Percentiles rank a stretch among this genome's conserved stretches.
Evolutionary conservation across 2,113 vertebrate genomes (phyloP).

Genomic region (Dasypus novemcinctus): DNA sequence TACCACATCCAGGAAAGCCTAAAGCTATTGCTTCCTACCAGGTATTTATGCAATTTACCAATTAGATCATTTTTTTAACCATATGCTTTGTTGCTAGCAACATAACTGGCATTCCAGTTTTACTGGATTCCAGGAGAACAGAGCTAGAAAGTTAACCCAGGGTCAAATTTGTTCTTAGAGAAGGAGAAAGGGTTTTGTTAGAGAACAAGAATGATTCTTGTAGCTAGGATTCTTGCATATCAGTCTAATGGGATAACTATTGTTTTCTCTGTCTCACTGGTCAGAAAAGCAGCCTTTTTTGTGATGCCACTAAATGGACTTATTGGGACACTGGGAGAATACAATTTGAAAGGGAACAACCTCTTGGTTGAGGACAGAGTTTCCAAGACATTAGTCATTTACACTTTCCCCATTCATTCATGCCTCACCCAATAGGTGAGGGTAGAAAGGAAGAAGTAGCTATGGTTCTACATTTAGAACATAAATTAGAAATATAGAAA

Average conservation of each 20-base stretch:
- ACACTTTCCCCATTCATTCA: neutral
- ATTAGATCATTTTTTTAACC: slow-evolving; percentile 35
- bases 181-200: slow-evolving; percentile 6
- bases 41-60: neutral
- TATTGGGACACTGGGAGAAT: neutral
- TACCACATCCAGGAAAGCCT: neutral
- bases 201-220: neutral
- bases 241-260: neutral
- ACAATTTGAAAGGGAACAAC: neutral
- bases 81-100: neutral
- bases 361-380: neutral
- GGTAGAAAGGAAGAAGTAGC: neutral
- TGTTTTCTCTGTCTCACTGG: neutral
- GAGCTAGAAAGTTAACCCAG: slow-evolving; percentile 15
- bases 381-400: neutral
- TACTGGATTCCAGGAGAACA: slow-evolving; percentile 33
- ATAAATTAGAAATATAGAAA: neutral
- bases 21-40: neutral
- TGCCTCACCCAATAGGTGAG: neutral
- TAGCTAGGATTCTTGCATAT: neutral
- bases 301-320: neutral
- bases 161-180: slow-evolving; percentile 9
- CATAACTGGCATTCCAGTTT: neutral
- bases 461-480: neutral
- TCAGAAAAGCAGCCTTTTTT: slow-evolving; percentile 14